These are phyloP conservation scores for Pteropus alecto DNA, from an alignment of 2,113 vertebrate species.

Conservation along the genomic window DNA sequence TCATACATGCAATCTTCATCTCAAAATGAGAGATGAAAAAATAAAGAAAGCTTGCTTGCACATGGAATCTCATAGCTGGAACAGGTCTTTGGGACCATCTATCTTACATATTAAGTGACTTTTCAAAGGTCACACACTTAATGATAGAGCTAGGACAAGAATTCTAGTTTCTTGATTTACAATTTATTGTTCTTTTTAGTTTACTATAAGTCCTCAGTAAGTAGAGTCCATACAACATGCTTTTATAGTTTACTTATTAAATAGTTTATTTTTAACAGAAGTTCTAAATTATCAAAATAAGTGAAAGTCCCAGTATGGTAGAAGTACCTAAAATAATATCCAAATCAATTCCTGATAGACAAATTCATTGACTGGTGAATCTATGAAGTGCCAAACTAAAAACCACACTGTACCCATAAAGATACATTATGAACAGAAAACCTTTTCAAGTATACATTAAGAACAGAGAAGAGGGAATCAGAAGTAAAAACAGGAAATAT, in stretches of 20 bases:
- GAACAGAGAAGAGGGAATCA: not conserved
- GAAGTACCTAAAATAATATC: not conserved
- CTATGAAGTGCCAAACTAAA: not conserved
- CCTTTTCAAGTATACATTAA: not conserved
- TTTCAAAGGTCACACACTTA: not conserved
- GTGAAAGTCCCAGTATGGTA: not conserved
- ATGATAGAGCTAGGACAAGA: not conserved
- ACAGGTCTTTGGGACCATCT: not conserved
- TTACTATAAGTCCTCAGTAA: not conserved
- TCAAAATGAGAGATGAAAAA: not conserved
- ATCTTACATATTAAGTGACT: not conserved
- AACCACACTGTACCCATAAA: not conserved
- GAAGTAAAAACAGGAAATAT: not conserved
- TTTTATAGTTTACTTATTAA: not conserved
- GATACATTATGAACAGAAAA: not conserved
- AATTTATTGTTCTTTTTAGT: not conserved
- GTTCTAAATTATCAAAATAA: not conserved
- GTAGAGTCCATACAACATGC: not conserved
- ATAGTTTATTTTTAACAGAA: not conserved
- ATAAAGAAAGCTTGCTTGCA: not conserved
- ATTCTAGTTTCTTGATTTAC: not conserved
- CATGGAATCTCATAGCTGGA: not conserved
- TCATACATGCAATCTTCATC: not conserved
- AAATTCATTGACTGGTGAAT: not conserved
- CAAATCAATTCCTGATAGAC: not conserved